Percentiles rank a stretch among this genome's conserved stretches.
Evolutionary conservation across 2,797 vertebrate genomes (phyloP).

Genomic region (Pterois miles): DNA sequence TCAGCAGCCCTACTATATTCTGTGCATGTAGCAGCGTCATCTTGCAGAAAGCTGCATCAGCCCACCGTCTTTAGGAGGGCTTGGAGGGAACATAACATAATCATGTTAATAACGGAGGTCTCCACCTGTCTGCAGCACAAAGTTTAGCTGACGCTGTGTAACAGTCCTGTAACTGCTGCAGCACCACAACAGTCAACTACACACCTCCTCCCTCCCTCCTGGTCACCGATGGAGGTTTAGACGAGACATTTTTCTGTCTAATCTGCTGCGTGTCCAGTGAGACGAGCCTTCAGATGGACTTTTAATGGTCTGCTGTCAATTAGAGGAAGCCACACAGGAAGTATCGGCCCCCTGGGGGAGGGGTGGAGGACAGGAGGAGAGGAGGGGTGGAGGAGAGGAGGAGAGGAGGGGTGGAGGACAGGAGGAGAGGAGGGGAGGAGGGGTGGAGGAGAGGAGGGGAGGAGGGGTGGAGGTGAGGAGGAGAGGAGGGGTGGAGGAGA

Average conservation of each 20-base stretch:
- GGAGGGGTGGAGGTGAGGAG: background rate
- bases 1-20: too few relatives aligned
- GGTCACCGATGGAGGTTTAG: slow-evolving; percentile 1
- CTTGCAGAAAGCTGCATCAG: too few relatives aligned
- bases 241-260: slow-evolving; percentile 33
- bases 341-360: slow-evolving; percentile 29
- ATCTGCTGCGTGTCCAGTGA: slow-evolving; percentile 6
- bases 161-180: too few relatives aligned
- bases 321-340: slow-evolving; percentile 40
- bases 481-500: background rate
- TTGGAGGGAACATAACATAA: too few relatives aligned
- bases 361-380: background rate
- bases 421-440: background rate
- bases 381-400: background rate
- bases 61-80: too few relatives aligned
- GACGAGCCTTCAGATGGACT: slow-evolving; percentile 36
- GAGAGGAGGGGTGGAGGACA: background rate
- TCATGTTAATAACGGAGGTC: too few relatives aligned
- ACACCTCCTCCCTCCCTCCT: background rate
- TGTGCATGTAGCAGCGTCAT: too few relatives aligned
- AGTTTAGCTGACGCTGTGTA: too few relatives aligned
- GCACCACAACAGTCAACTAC: too few relatives aligned
- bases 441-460: background rate
- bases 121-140: too few relatives aligned
- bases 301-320: slow-evolving; percentile 66